phyloP scores from a whole-genome alignment of 1,140 invertebrate species.

The Caerostris extrusa region DNA sequence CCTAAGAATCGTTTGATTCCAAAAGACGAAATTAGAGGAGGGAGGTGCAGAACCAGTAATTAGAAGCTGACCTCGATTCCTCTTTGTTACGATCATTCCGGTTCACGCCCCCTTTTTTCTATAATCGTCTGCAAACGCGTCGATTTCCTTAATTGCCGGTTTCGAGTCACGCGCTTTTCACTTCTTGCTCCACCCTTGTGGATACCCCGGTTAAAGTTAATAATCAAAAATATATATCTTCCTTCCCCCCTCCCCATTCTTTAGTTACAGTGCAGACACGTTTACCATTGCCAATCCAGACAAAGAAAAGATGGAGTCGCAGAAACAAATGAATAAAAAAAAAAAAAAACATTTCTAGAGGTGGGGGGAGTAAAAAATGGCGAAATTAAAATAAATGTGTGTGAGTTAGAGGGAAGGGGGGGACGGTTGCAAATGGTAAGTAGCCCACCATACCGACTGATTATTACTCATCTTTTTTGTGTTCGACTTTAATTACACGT shows the following conservation, averaged over 20 bases:
- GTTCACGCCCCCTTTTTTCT: conserved; percentile 54
- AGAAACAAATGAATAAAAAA: conserved; percentile 11
- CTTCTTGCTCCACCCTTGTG: conserved; percentile 61
- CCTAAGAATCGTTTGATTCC: conserved; percentile 44
- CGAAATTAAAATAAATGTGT: conserved; percentile 28
- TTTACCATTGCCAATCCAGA: conserved; percentile 4
- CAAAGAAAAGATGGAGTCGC: conserved; percentile 45
- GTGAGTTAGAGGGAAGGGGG: not conserved
- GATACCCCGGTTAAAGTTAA: conserved; percentile 35
- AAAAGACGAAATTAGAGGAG: conserved; percentile 46
- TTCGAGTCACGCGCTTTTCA: conserved; percentile 66
- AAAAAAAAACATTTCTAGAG: not conserved
- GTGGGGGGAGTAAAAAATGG: not conserved
- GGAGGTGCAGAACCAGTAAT: conserved; percentile 50
- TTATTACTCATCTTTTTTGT: conserved; percentile 58
- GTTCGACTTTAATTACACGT: conserved; percentile 27
- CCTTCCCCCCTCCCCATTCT: not conserved
- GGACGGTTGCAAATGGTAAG: conserved; percentile 15
- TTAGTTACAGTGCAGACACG: not conserved
- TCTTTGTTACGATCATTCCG: conserved; percentile 58
- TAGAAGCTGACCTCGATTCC: conserved; percentile 66
- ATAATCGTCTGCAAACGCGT: conserved; percentile 62
- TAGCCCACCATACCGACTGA: conserved; percentile 31
- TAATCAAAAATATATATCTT: conserved; percentile 36
- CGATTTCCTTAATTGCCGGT: conserved; percentile 68